phyloP scores from a whole-genome alignment of 2,888 invertebrate species.

The Nemotelus nigrinus region DNA sequence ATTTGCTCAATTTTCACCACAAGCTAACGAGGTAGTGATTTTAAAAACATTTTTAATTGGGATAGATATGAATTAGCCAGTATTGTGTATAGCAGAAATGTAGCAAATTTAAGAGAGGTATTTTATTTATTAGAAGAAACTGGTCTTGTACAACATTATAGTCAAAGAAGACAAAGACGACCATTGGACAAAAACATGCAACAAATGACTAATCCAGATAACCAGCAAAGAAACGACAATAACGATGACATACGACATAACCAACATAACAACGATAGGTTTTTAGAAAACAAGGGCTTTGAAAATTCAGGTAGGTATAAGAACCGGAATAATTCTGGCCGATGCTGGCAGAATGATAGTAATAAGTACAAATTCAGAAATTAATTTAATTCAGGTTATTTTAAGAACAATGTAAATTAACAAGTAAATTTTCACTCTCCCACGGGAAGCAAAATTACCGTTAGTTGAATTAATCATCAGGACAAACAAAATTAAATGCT shows the following conservation, averaged over 20 bases:
- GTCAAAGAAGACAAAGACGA: neutral
- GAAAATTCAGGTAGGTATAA: neutral
- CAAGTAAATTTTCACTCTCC: constrained; percentile 20
- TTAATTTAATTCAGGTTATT: neutral
- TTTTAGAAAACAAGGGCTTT: neutral
- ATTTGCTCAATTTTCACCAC: constrained; percentile 49
- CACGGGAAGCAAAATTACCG: neutral
- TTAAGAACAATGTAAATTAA: constrained; percentile 1
- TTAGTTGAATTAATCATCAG: constrained; percentile 31
- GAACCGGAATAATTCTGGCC: constrained; percentile 4
- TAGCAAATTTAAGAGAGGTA: neutral
- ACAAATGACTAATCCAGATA: neutral
- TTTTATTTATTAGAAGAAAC: constrained; percentile 36
- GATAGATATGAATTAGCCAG: constrained; percentile 46
- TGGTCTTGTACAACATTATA: neutral
- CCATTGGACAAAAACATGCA: neutral
- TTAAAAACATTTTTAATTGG: constrained; percentile 50
- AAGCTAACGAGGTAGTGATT: constrained; percentile 49
- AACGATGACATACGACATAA: constrained; percentile 8
- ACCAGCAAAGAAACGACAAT: neutral
- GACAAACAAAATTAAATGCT: neutral
- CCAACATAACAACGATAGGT: neutral
- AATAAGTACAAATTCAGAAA: neutral
- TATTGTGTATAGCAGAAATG: constrained; percentile 48
- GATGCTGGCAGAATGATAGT: constrained; percentile 32